phyloP scores from a whole-genome alignment of 2,113 vertebrate genomes.

The Nannospalax galili region DNA sequence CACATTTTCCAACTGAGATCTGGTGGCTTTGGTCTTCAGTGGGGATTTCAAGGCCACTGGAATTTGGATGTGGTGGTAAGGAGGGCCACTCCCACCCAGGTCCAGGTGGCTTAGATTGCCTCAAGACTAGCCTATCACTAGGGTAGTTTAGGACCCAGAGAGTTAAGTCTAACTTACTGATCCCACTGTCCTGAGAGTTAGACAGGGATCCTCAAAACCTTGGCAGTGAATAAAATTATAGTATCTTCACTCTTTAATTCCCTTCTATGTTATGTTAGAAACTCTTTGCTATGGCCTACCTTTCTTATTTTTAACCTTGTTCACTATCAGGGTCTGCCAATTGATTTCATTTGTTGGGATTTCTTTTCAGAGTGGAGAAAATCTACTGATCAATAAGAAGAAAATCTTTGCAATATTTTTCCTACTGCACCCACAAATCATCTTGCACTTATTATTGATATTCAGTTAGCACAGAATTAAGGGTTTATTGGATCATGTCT shows the following conservation, averaged over 20 bases:
- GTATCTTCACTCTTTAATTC: neutral
- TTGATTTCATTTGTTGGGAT: neutral
- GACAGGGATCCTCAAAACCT: neutral
- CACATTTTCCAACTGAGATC: neutral
- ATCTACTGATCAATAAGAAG: neutral
- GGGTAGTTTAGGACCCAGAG: neutral
- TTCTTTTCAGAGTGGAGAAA: neutral
- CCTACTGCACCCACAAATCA: neutral
- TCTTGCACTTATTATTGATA: neutral
- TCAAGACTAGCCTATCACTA: neutral
- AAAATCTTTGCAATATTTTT: neutral
- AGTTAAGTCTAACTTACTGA: neutral
- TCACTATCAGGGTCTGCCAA: neutral
- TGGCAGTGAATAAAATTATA: neutral
- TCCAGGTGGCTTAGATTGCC: neutral
- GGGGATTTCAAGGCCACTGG: neutral
- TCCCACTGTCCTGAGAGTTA: neutral
- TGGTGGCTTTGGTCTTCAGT: neutral
- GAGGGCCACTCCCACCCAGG: neutral
- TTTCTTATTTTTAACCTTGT: neutral
- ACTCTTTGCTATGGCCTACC: neutral
- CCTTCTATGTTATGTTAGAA: neutral
- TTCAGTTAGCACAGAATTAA: conserved; percentile 9
- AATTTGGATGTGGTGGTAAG: neutral
- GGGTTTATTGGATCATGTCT: neutral